These are phyloP conservation scores for Hypena proboscidalis DNA, from an alignment of 2,888 invertebrate species.

Conservation along the genomic window DNA sequence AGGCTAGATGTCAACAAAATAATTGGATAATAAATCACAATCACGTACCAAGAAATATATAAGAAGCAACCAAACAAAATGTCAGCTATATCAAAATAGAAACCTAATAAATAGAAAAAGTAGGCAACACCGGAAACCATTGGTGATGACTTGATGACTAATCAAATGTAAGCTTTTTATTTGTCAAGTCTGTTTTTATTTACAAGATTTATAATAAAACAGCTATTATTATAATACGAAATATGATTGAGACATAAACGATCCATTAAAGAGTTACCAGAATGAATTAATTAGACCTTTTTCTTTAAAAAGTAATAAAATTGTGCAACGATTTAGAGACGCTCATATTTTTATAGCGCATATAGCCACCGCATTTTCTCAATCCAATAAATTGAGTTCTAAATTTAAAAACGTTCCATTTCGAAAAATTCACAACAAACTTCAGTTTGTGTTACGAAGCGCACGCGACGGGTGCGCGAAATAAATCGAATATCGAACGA, in stretches of 20 bases:
- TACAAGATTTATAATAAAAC: neutral
- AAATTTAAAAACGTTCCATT: slow-evolving; percentile 40
- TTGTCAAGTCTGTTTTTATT: neutral
- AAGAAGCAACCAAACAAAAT: too few species aligned
- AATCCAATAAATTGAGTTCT: slow-evolving; percentile 32
- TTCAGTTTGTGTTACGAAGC: slow-evolving; percentile 28
- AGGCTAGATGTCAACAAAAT: too few species aligned
- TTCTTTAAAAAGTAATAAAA: neutral
- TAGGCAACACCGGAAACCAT: too few species aligned
- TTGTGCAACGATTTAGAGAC: slow-evolving; percentile 5
- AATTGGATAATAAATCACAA: too few species aligned
- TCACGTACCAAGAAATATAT: too few species aligned
- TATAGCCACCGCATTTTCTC: slow-evolving; percentile 11
- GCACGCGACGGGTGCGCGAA: slow-evolving; percentile 20
- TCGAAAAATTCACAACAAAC: slow-evolving; percentile 26
- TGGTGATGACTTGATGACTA: too few species aligned
- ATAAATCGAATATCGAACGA: slow-evolving; percentile 8
- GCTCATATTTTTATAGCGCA: slow-evolving; percentile 12
- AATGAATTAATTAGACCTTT: neutral
- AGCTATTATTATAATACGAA: neutral
- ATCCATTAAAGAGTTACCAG: neutral
- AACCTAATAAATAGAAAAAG: too few species aligned
- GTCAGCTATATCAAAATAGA: too few species aligned
- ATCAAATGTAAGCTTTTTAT: too few species aligned
- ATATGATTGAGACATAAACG: neutral